Evolutionary conservation across 1,140 invertebrate species (phyloP).

Genomic region (Drosophila tristis): DNA sequence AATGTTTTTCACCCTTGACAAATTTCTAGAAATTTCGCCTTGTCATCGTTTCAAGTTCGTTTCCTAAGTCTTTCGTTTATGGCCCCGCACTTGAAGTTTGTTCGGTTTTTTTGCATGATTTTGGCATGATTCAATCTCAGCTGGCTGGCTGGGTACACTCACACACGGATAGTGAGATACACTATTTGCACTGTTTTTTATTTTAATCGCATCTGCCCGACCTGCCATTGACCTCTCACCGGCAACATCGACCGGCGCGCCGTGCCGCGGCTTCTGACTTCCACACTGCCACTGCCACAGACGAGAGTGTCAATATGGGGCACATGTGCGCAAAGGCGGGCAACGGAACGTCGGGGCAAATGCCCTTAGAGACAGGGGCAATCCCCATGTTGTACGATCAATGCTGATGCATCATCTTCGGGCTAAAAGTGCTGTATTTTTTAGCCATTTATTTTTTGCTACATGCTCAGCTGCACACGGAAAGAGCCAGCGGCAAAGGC

Average conservation of each 20-base stretch:
- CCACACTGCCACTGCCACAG: constrained; percentile 30
- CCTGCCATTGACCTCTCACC: constrained; percentile 75
- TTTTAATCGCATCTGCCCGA: constrained; percentile 54
- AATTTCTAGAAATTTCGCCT: background rate
- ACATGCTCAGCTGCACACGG: constrained; percentile 74
- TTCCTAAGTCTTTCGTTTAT: constrained; percentile 59
- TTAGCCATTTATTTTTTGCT: constrained; percentile 25
- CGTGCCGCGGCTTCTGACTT: constrained; percentile 23
- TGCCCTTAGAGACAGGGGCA: constrained; percentile 13
- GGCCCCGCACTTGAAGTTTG: background rate
- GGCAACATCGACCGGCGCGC: constrained; percentile 7
- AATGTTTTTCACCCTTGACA: too few species aligned
- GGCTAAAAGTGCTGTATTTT: constrained; percentile 40
- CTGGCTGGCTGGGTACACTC: background rate
- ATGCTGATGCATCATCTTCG: constrained; percentile 41
- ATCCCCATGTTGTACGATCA: constrained; percentile 23
- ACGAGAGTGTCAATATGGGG: constrained; percentile 45
- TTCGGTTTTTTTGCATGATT: constrained; percentile 4
- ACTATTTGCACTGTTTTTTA: constrained; percentile 30
- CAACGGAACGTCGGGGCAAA: constrained; percentile 38
- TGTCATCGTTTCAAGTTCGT: constrained; percentile 40
- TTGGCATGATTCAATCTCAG: background rate
- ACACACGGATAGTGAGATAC: background rate
- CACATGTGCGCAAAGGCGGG: constrained; percentile 4
- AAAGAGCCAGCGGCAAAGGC: constrained; percentile 22